Conservation (phyloP, 2,888 invertebrate genomes). For the Bimastos eiseni region DNA sequence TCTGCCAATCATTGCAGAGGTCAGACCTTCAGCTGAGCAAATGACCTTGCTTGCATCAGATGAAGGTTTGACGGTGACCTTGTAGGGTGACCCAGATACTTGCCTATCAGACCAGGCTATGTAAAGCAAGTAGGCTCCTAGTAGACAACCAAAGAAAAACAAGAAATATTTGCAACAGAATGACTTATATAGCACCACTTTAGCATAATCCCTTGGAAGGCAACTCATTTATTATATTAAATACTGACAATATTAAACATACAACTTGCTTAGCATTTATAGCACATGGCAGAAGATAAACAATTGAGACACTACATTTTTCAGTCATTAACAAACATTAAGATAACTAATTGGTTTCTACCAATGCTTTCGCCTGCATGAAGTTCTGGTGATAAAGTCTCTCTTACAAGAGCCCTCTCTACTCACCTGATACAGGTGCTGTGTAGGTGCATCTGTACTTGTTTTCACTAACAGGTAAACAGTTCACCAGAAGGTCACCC, state of each 20-base stretch:
- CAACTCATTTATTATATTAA: background rate
- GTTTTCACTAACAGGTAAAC: constrained; percentile 79
- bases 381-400: background rate
- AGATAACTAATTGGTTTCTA: background rate
- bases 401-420: background rate
- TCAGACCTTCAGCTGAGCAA: constrained; percentile 89
- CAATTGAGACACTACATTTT: background rate
- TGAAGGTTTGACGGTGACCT: constrained; percentile 56
- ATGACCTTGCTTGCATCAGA: constrained; percentile 64
- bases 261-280: background rate
- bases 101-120: constrained; percentile 88
- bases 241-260: too few relatives aligned
- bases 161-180: background rate
- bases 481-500: constrained; percentile 79
- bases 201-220: background rate
- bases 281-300: background rate
- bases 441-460: constrained; percentile 90
- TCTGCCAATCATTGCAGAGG: constrained; percentile 85
- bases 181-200: background rate
- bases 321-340: background rate
- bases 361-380: background rate
- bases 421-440: constrained; percentile 63
- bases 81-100: constrained; percentile 79
- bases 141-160: background rate
- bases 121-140: constrained; percentile 74